Evolutionary conservation across 2,113 vertebrate species (phyloP), one percentile per base, ranked within the genome.

Genomic region (Rhinoderma darwinii): DNA sequence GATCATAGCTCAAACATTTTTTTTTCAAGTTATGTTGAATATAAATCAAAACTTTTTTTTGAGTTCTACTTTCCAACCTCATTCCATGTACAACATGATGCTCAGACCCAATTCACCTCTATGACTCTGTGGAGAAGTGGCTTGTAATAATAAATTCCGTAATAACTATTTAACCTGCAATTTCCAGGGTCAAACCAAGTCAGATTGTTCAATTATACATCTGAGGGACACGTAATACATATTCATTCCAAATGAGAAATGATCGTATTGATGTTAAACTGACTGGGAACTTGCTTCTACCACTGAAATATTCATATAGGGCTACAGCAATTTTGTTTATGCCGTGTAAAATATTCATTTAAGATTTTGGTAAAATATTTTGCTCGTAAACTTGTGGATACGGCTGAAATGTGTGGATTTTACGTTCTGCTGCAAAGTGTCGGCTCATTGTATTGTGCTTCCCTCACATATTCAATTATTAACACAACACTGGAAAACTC

Each of bases 141-240:
- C 77, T 59, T 81, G 63, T 82, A 39, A 73, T 81, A 86, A 86
- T 81, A 12, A 61, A 86, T 81, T 86, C 78, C 25, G 25, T 86
- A 86, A 73, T 81, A 86, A 82, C 47, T 43, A 35, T 81, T 86
- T 86, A 72, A 86, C 77, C 85, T 56, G 85, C 78, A 72, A 50
- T 74, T 82, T 81, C 39, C 50, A 30, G 85, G 85, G 85, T 86
- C 66, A 78, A 11, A 32, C 50, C 2, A 9, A 86, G 84, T 77
- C 59, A 82, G 66, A 81, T 75, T 82, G 66, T 82, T 87, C 79
- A 87, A 87, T 87, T 87, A 87, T 82, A 82, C 86, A 87, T 87
- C 78, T 61, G 68, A 87, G 72, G 86, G 32, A 63, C 47, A 59
- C 54, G 73, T 32, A 75, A 87, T 82, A 59, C 86, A 82, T 82